phyloP scores from a whole-genome alignment of 2,113 vertebrate genomes.

The Neopipo cinnamomea region DNA sequence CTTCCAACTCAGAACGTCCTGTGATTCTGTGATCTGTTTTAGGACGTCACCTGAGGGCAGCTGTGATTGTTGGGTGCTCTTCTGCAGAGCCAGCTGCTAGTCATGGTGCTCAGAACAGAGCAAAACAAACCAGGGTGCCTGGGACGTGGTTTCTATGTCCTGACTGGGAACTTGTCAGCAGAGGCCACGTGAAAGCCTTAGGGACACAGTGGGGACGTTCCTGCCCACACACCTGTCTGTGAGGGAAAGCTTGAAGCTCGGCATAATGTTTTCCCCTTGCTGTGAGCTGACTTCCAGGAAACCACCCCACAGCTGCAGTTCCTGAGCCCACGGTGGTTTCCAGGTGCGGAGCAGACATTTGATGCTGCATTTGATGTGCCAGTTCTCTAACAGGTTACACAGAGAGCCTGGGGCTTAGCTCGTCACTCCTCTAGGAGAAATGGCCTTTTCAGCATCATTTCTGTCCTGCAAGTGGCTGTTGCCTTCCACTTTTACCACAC shows the following conservation, averaged over 20 bases:
- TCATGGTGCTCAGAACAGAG: background rate
- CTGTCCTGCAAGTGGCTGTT: background rate
- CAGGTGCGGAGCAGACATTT: background rate
- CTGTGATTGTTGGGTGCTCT: background rate
- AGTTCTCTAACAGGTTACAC: accelerated
- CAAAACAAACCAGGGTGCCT: background rate
- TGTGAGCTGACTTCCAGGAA: background rate
- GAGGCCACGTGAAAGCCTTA: background rate
- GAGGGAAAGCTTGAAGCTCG: background rate
- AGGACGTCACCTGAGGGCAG: background rate
- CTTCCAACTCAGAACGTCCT: background rate
- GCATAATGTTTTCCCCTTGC: background rate
- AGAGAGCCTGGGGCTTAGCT: background rate
- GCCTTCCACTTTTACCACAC: background rate
- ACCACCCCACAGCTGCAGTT: accelerated
- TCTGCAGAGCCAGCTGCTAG: background rate
- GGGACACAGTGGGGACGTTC: accelerated
- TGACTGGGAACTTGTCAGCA: background rate
- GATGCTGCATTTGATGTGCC: background rate
- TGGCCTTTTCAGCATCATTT: background rate
- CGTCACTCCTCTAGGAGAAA: background rate
- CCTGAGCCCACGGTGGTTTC: background rate
- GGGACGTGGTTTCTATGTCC: background rate
- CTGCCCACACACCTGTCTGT: background rate
- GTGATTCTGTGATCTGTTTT: background rate